These are phyloP conservation scores for Melipona beecheii DNA, from an alignment of 2,888 invertebrate genomes.

Conservation along the genomic window DNA sequence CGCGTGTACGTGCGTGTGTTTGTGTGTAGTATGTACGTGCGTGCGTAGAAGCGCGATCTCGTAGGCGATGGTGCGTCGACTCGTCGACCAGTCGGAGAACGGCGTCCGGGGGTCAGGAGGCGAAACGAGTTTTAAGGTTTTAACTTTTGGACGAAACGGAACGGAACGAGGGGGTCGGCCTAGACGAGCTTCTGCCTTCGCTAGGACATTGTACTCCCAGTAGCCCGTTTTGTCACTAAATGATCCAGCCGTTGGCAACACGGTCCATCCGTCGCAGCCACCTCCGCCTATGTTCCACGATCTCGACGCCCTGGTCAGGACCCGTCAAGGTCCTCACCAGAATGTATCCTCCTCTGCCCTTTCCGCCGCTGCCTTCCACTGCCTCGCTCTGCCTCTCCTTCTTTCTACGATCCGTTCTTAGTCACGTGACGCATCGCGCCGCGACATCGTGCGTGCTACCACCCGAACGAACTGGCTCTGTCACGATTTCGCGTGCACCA, in stretches of 20 bases:
- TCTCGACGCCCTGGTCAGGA: slow-evolving; percentile 39
- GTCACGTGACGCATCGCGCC: slow-evolving; percentile 66
- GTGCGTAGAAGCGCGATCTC: slow-evolving; percentile 29
- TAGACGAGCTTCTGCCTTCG: slow-evolving; percentile 78
- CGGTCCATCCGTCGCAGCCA: slow-evolving; percentile 65
- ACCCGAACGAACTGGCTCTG: slow-evolving; percentile 62
- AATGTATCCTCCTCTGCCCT: neutral
- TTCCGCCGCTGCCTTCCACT: neutral
- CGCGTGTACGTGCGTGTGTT: too few species aligned
- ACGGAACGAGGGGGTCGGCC: slow-evolving; percentile 76
- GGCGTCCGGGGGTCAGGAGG: slow-evolving; percentile 34
- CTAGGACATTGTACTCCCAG: slow-evolving; percentile 80
- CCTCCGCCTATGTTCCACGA: slow-evolving; percentile 70
- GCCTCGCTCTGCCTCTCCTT: slow-evolving; percentile 1
- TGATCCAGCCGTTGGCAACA: slow-evolving; percentile 63
- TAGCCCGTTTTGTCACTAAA: slow-evolving; percentile 56
- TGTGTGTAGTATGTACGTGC: too few species aligned
- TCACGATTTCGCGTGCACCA: slow-evolving; percentile 65
- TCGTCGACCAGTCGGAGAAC: slow-evolving; percentile 30
- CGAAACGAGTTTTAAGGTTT: slow-evolving; percentile 58
- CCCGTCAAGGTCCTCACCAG: slow-evolving; percentile 44
- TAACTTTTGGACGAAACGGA: slow-evolving; percentile 70
- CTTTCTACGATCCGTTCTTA: slow-evolving; percentile 41
- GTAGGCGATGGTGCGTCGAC: slow-evolving; percentile 35
- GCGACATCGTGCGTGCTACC: slow-evolving; percentile 59